Percentiles rank a stretch among this genome's conserved stretches.
phyloP scores from a whole-genome alignment of 2,888 invertebrate species.

The Dryocosmus kuriphilus region DNA sequence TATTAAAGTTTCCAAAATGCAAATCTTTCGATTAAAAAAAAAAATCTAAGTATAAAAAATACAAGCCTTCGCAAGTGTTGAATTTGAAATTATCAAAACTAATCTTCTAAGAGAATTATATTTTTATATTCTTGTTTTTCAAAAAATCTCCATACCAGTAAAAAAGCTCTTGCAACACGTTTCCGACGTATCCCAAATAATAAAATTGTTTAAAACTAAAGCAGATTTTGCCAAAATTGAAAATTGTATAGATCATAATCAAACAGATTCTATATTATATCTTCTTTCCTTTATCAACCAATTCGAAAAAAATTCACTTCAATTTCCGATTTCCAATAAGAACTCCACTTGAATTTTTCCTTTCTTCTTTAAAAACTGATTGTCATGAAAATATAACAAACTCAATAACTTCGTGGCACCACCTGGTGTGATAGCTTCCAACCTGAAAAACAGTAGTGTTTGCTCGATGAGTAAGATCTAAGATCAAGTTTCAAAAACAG shows the following conservation, averaged over 20 bases:
- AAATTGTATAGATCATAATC: not conserved
- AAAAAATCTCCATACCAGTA: not conserved
- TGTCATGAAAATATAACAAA: not conserved
- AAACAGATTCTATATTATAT: not conserved
- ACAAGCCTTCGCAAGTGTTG: not conserved
- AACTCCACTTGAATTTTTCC: not conserved
- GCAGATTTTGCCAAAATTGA: not conserved
- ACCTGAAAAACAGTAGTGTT: not conserved
- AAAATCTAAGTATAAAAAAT: too few species aligned
- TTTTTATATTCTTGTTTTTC: not conserved
- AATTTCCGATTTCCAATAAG: not conserved
- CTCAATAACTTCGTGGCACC: not conserved
- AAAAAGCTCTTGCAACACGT: not conserved
- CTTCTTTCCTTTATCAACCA: not conserved
- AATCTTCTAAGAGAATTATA: too few species aligned
- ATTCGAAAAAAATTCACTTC: not conserved
- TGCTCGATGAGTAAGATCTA: conserved; percentile 2
- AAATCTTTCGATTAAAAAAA: too few species aligned
- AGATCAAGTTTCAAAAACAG: not conserved
- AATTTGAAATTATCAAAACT: not conserved
- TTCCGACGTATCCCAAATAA: not conserved
- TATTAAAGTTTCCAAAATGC: too few species aligned
- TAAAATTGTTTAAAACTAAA: not conserved
- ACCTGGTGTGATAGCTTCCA: not conserved
- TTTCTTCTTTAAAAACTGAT: not conserved